Conservation (phyloP, 2,113 vertebrate genomes). For the Etia nguti region DNA sequence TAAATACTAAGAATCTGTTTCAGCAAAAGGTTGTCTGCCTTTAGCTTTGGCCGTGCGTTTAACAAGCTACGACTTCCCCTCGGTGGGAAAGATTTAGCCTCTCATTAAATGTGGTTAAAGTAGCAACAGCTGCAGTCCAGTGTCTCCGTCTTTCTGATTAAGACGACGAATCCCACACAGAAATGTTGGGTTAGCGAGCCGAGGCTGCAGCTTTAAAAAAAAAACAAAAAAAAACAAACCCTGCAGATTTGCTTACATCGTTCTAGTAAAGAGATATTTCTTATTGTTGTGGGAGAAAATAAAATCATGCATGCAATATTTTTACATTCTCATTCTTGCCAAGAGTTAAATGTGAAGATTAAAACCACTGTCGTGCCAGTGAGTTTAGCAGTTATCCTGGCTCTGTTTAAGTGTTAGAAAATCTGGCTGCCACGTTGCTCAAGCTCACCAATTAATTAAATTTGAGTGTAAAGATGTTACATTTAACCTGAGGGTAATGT, state of each 20-base stretch:
- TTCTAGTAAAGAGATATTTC: background rate
- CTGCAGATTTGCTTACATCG: background rate
- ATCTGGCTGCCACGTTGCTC: background rate
- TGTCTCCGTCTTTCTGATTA: background rate
- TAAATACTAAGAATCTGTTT: slow-evolving; percentile 21
- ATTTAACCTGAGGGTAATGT: background rate
- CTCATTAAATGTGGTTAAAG: slow-evolving; percentile 51
- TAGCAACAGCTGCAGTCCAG: slow-evolving; percentile 37
- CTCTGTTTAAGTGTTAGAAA: background rate
- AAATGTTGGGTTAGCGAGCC: background rate
- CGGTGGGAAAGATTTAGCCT: slow-evolving; percentile 26
- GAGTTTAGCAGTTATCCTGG: background rate
- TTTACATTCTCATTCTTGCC: background rate
- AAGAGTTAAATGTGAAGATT: background rate
- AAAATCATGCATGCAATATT: background rate
- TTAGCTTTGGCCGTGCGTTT: slow-evolving; percentile 26
- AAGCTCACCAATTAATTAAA: background rate
- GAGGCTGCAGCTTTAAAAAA: background rate
- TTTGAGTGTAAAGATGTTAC: background rate
- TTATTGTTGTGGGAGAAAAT: background rate
- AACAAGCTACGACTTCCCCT: slow-evolving; percentile 35
- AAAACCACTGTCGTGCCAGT: background rate
- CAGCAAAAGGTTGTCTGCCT: background rate
- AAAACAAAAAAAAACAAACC: background rate
- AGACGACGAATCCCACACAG: slow-evolving; percentile 4